phyloP scores from a whole-genome alignment of 2,113 vertebrate species.

The Regulus satrapa region DNA sequence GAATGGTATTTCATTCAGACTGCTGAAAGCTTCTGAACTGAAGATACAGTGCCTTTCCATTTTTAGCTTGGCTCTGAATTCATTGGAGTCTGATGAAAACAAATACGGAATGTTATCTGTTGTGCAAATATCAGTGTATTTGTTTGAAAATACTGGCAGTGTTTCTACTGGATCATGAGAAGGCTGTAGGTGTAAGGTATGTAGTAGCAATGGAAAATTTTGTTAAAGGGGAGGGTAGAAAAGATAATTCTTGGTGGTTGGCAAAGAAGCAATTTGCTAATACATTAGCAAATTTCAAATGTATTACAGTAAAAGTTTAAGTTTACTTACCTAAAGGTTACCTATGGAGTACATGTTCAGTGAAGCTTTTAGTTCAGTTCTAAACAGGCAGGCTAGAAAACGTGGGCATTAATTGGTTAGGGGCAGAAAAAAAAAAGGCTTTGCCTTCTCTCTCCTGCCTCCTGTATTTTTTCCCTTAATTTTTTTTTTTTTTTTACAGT shows the following conservation, averaged over 20 bases:
- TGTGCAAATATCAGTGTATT: neutral
- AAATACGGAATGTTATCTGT: neutral
- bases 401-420: neutral
- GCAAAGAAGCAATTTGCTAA: too few species aligned
- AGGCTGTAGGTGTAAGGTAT: neutral
- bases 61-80: neutral
- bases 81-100: neutral
- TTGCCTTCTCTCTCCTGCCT: rapidly evolving
- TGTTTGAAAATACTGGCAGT: neutral
- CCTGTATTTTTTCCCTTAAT: rapidly evolving
- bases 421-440: neutral
- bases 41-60: neutral
- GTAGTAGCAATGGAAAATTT: neutral
- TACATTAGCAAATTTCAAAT: neutral
- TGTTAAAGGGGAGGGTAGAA: neutral
- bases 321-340: neutral
- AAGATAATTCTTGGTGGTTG: neutral
- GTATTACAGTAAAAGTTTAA: neutral
- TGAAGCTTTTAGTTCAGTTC: neutral
- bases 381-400: neutral
- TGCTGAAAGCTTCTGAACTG: neutral
- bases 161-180: neutral
- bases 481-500: neutral
- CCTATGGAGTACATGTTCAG: neutral
- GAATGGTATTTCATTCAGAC: neutral